A percentile compares a stretch with the other conserved stretches of the same genome.
These are phyloP conservation scores for Apostichopus leukothele DNA, from an alignment of 53 echinoderm and acorn worm genomes.

Conservation along the genomic window DNA sequence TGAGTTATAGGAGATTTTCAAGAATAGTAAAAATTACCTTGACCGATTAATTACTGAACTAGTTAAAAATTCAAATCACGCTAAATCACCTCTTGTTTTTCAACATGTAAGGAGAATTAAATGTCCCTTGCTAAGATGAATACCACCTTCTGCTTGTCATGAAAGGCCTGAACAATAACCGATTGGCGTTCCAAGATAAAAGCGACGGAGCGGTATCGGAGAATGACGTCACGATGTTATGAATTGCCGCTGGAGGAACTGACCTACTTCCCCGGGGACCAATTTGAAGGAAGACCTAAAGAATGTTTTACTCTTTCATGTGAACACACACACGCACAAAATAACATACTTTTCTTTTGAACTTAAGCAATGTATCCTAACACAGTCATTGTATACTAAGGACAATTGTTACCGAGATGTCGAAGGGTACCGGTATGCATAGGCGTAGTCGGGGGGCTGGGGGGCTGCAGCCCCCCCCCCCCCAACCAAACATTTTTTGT, in stretches of 20 bases:
- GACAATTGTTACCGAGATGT: too few relatives aligned
- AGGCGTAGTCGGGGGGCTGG: too few relatives aligned
- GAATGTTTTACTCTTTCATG: too few relatives aligned
- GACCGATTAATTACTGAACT: not conserved
- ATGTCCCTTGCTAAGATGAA: not conserved
- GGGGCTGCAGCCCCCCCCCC: too few relatives aligned
- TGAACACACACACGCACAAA: too few relatives aligned
- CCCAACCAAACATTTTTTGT: too few relatives aligned
- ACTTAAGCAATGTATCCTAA: too few relatives aligned
- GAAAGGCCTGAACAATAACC: not conserved
- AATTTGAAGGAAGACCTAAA: too few relatives aligned
- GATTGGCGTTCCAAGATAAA: not conserved
- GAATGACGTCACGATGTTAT: not conserved
- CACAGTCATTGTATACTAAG: too few relatives aligned
- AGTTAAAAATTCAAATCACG: not conserved
- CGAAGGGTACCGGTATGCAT: too few relatives aligned
- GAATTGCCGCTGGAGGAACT: not conserved
- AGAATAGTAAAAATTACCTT: not conserved
- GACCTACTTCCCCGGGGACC: not conserved
- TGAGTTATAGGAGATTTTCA: too few relatives aligned
- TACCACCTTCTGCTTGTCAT: not conserved
- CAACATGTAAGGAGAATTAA: not conserved
- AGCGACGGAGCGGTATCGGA: not conserved
- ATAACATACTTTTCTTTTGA: too few relatives aligned
- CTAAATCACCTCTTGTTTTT: not conserved